Conservation (phyloP, 2,888 invertebrate genomes). For the Acanthococcus lagerstroemiae region DNA sequence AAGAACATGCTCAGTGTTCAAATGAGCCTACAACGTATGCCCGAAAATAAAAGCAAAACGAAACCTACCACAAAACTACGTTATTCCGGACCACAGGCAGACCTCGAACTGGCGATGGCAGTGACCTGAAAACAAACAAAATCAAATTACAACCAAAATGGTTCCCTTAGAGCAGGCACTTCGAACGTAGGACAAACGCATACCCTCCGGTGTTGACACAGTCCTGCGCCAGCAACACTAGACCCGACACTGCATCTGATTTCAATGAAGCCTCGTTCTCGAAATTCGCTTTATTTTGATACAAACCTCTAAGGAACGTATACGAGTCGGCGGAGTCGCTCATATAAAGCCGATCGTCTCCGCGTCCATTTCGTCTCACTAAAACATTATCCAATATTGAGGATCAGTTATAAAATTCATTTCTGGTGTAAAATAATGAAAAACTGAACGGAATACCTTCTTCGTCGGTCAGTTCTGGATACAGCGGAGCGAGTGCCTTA, state of each 20-base stretch:
- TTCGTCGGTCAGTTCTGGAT: slow-evolving; percentile 64
- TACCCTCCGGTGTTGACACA: slow-evolving; percentile 58
- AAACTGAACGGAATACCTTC: slow-evolving; percentile 72
- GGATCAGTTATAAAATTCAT: neutral
- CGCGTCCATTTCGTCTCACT: slow-evolving; percentile 71
- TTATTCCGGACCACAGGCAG: slow-evolving; percentile 31
- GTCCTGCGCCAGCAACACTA: slow-evolving; percentile 60
- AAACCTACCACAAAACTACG: neutral
- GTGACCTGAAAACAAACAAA: no score
- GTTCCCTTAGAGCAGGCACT: no score
- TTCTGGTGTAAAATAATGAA: slow-evolving; percentile 21
- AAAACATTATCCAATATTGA: no score
- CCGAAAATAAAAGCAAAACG: neutral
- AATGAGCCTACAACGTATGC: neutral
- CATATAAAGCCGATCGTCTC: slow-evolving; percentile 84
- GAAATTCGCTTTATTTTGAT: slow-evolving; percentile 47
- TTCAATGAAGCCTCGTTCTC: slow-evolving; percentile 52
- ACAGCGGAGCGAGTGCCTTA: slow-evolving; percentile 70
- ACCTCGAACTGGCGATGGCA: no score
- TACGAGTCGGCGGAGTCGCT: slow-evolving; percentile 59
- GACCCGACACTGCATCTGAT: slow-evolving; percentile 76
- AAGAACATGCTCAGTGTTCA: no score
- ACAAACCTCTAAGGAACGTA: slow-evolving; percentile 58
- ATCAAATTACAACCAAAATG: no score
- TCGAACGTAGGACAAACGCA: no score